Base-by-base conservation (phyloP, 2,888 invertebrate species). In the Linyphia triangularis region DNA sequence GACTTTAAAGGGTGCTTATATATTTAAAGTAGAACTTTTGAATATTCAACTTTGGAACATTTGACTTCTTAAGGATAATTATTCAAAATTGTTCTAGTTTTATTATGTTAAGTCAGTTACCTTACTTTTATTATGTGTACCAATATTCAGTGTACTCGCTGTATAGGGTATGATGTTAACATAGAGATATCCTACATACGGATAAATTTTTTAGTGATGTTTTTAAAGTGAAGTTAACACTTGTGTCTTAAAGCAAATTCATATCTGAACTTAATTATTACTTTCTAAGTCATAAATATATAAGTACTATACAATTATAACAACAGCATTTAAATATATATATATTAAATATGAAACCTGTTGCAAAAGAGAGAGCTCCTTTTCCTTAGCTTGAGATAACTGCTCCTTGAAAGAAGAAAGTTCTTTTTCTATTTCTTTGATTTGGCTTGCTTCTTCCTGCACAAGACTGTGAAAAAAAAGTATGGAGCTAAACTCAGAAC, bases 351-450 rank as follows among this genome's bases (percentile, higher is more conserved):
- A n/a, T n/a, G n/a, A 26, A 75, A 79, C 85, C 30, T 79, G 70
- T 30, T 85, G 67, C 26, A 28, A 16, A 24, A 79, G 28, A 61
- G 40, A 30, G 22, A 33, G 81, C 65, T 92, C 92, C 5, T 90
- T 90, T 13, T 88, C 89, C 7, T 84, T 70, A 0, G 91, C 90
- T 6, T 78, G 28, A 24, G 51, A 16, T 13, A 73, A 19, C 24
- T 83, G 51, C 33, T 30, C 19, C 4, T 73, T 61, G 6, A 65
- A 51, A 37, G 90, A 51, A 37, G 91, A 92, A 67, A 96, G 93
- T 90, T 95, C 94, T 26, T 92, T 91, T 83, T 93, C 92, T 0
- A 94, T 93, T 26, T 93, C 92, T 19, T 92, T 92, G 30, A 95
- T 91, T 28, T 93, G 93, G 63, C 93, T 93, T 90, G 94, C 93